A percentile compares a stretch with the other conserved stretches of the same genome.
These are phyloP conservation scores for Idaea straminata DNA, from an alignment of 2,888 invertebrate genomes.

Conservation along the genomic window DNA sequence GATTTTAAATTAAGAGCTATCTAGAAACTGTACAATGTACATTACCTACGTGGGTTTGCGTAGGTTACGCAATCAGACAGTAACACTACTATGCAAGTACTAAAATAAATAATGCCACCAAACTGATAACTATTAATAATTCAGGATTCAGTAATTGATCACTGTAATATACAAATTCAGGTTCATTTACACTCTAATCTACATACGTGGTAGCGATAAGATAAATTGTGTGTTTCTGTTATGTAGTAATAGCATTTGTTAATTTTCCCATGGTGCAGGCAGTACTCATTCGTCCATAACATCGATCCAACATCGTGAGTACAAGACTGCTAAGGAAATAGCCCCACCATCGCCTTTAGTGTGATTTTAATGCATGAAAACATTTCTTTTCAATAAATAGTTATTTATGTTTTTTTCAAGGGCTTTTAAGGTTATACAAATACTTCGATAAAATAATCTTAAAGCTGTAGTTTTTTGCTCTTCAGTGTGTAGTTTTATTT, in stretches of 20 bases:
- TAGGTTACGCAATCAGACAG: background rate
- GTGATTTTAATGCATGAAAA: background rate
- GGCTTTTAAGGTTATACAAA: background rate
- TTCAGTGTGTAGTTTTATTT: background rate
- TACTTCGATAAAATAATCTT: background rate
- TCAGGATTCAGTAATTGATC: background rate
- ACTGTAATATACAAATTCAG: background rate
- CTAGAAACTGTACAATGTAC: background rate
- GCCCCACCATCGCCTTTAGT: slow-evolving; percentile 11
- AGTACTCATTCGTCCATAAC: slow-evolving; percentile 76
- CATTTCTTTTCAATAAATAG: background rate
- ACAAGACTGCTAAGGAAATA: slow-evolving; percentile 52
- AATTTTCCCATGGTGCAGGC: slow-evolving; percentile 65
- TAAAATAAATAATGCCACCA: background rate
- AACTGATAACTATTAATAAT: background rate
- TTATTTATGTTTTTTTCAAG: background rate
- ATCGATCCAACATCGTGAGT: slow-evolving; percentile 71
- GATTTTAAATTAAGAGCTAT: slow-evolving; percentile 1
- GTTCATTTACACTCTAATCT: background rate
- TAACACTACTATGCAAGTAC: background rate
- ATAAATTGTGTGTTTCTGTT: slow-evolving; percentile 16
- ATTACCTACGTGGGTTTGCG: background rate
- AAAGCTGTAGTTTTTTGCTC: background rate
- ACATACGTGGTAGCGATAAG: slow-evolving; percentile 25
- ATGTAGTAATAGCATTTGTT: slow-evolving; percentile 30